Percentiles rank a stretch among this genome's conserved stretches.
Evolutionary conservation across 2,888 invertebrate genomes (phyloP).

Genomic region (Acleris holmiana): DNA sequence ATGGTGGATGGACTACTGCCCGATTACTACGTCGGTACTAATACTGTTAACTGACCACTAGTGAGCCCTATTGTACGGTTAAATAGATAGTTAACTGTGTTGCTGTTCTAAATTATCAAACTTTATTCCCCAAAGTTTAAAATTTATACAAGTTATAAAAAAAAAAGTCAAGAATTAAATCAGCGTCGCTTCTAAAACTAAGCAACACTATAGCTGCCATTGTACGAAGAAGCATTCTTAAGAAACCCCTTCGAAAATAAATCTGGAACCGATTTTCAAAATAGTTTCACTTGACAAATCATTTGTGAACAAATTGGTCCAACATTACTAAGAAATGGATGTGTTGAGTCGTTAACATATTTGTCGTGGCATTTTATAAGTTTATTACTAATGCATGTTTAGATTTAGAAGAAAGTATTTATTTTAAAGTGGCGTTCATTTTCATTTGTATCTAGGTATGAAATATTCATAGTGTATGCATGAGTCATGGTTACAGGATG

Average conservation of each 20-base stretch:
- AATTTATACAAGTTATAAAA: too few relatives aligned
- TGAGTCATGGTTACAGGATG: too few relatives aligned
- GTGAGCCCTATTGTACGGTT: too few relatives aligned
- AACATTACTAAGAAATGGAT: conserved; percentile 66
- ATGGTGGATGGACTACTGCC: too few relatives aligned
- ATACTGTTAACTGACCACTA: too few relatives aligned
- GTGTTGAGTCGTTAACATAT: conserved; percentile 61
- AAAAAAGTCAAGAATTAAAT: neutral
- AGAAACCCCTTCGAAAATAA: conserved; percentile 74
- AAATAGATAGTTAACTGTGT: too few relatives aligned
- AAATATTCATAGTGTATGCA: too few relatives aligned
- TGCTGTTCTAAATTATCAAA: too few relatives aligned
- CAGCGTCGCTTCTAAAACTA: conserved; percentile 54
- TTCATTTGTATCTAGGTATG: too few relatives aligned
- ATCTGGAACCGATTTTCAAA: conserved; percentile 79
- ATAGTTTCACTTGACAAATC: conserved; percentile 77
- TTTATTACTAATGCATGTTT: conserved; percentile 7
- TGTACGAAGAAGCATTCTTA: conserved; percentile 60
- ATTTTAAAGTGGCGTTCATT: too few relatives aligned
- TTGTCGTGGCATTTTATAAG: conserved; percentile 46
- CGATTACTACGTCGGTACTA: too few relatives aligned
- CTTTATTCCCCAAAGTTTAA: too few relatives aligned
- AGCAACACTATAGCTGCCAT: conserved; percentile 48
- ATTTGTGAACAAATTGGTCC: conserved; percentile 74
- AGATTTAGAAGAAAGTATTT: neutral